Evolutionary conservation across 2,113 vertebrate species (phyloP), one percentile per base, ranked within the genome.

Genomic region (Embiotoca jacksoni): DNA sequence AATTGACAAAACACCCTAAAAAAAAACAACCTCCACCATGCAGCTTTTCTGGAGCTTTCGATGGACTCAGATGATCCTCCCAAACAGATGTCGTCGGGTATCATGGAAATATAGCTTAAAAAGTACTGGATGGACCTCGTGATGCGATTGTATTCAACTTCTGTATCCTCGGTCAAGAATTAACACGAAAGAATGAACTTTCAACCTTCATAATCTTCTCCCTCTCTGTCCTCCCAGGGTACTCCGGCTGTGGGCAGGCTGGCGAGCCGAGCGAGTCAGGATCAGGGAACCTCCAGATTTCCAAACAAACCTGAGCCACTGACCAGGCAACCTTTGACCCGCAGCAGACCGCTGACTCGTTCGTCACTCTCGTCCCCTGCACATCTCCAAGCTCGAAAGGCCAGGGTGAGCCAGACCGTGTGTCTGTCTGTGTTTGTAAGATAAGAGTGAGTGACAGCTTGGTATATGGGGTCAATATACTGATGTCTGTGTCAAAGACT

Each of bases 261-360:
- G 39, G 64, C 63, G 80, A 81, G 75, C 55, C 72, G 35, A 83
- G 57, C 60, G 55, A 80, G 85, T 64, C 91, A 82, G 85, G 92
- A 92, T 63, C 81, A 82, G 55, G 66, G 53, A 73, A 72, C 73
- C 16, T 70, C 56, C 87, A 85, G 83, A 90, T 86, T 71, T 0
- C 80, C 76, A 65, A 87, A 88, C 83, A 83, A 66, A 73, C 66
- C 49, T 36, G 83, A 91, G 49, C 82, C 61, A n/a, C 84, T 71
- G 61, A 75, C 75, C 58, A 81, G 89, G 36, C 84, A 83, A 62
- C 79, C 92, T 78, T 61, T 93, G 88, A 90, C 89, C 70, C 92
- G 89, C 68, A 92, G 90, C 84, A 82, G 84, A 44, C 92, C 92
- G n/a, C 84, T 94, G 83, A 89, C 88, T 70, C 91, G 81, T 84